Evolutionary conservation across 2,888 invertebrate genomes (phyloP).

Genomic region (Baccha elongata): DNA sequence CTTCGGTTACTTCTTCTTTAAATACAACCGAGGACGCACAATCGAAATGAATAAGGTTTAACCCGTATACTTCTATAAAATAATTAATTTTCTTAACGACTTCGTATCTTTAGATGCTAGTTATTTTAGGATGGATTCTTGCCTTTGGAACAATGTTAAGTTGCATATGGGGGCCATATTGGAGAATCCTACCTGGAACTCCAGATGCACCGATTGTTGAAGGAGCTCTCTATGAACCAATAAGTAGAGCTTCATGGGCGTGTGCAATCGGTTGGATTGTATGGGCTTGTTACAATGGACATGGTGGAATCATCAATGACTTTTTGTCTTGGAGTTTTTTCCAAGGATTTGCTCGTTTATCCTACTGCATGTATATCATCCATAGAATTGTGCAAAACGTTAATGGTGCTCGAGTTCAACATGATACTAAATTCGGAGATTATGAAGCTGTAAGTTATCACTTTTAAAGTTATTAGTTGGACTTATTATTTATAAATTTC

Average conservation of each 20-base stretch:
- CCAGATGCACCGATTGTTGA: slow-evolving; percentile 77
- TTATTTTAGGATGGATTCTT: slow-evolving; percentile 79
- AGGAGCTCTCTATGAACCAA: slow-evolving; percentile 80
- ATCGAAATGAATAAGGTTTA: slow-evolving; percentile 78
- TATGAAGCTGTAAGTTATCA: slow-evolving; percentile 79
- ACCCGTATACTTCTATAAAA: neutral
- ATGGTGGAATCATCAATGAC: slow-evolving; percentile 80
- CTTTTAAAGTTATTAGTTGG: neutral
- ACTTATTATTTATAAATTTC: neutral
- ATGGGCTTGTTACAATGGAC: slow-evolving; percentile 81
- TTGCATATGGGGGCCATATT: slow-evolving; percentile 80
- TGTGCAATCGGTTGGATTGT: slow-evolving; percentile 80
- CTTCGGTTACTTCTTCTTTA: slow-evolving; percentile 81
- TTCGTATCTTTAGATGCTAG: slow-evolving; percentile 71
- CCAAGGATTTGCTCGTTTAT: slow-evolving; percentile 80
- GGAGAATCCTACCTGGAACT: slow-evolving; percentile 78
- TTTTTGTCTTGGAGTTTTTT: slow-evolving; percentile 81
- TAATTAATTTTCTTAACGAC: neutral
- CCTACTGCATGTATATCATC: slow-evolving; percentile 81
- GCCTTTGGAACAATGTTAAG: slow-evolving; percentile 78
- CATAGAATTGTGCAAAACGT: slow-evolving; percentile 80
- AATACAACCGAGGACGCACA: slow-evolving; percentile 78
- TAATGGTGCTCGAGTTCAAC: slow-evolving; percentile 78
- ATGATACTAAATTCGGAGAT: slow-evolving; percentile 79
- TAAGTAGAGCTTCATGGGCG: slow-evolving; percentile 80